Percentiles rank a stretch among this genome's conserved stretches.
phyloP scores from a whole-genome alignment of 2,113 vertebrate species.

The Myotis yumanensis region DNA sequence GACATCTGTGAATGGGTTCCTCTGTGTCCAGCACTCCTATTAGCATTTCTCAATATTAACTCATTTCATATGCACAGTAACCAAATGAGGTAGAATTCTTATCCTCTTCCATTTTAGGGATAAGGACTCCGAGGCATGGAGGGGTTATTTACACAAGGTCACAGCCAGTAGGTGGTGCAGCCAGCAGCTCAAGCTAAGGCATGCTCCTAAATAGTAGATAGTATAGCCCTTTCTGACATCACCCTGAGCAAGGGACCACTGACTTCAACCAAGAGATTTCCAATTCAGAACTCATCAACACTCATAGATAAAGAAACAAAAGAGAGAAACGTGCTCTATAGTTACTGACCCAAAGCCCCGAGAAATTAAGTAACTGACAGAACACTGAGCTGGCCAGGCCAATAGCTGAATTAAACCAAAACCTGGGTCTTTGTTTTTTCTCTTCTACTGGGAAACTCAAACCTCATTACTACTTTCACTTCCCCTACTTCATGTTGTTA shows the following conservation, averaged over 20 bases:
- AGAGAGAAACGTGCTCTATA: background rate
- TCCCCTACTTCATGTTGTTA: no score
- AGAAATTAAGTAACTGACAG: background rate
- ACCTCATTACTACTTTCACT: background rate
- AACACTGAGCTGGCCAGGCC: background rate
- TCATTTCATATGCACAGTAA: background rate
- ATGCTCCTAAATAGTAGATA: background rate
- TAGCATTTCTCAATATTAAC: background rate
- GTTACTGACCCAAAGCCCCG: background rate
- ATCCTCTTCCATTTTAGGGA: background rate
- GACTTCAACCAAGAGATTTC: background rate
- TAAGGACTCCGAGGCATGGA: background rate
- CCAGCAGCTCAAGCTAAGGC: background rate
- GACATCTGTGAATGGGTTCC: background rate
- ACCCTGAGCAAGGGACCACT: background rate
- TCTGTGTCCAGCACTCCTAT: rapidly evolving
- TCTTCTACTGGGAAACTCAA: background rate
- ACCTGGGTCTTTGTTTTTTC: background rate
- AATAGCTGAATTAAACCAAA: background rate
- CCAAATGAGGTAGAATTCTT: background rate
- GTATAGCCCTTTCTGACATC: background rate
- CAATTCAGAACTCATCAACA: background rate
- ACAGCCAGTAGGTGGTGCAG: background rate
- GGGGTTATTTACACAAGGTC: background rate
- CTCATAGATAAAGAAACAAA: background rate